Conservation (phyloP, 2,888 invertebrate species). For the Plebejus argus region DNA sequence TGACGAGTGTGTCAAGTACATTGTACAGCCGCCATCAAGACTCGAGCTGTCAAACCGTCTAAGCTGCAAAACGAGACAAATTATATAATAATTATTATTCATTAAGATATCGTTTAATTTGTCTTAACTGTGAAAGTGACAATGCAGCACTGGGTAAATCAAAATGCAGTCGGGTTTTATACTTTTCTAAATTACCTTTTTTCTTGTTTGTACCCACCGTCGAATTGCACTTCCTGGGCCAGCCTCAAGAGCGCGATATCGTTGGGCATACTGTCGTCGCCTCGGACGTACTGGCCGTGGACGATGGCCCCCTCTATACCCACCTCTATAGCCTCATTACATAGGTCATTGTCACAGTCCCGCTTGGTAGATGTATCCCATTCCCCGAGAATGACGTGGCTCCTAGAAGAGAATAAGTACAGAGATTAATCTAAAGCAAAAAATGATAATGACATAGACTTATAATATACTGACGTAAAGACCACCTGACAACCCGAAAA, state of each 20-base stretch:
- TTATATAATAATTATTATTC: no score
- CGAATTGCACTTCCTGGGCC: conserved; percentile 71
- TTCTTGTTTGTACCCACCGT: conserved; percentile 57
- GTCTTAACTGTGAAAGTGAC: no score
- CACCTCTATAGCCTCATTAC: conserved; percentile 82
- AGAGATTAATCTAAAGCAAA: not conserved
- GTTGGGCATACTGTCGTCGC: conserved; percentile 80
- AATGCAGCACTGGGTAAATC: no score
- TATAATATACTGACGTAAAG: no score
- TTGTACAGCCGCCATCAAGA: no score
- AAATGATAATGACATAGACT: not conserved
- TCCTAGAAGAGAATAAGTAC: conserved; percentile 52
- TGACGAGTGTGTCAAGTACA: no score
- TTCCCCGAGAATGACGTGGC: conserved; percentile 83
- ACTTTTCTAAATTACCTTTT: no score
- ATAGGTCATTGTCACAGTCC: conserved; percentile 82
- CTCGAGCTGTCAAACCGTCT: no score
- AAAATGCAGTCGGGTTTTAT: no score
- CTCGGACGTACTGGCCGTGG: conserved; percentile 83
- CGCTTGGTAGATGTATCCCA: conserved; percentile 81
- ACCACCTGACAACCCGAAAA: no score
- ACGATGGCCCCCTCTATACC: conserved; percentile 82
- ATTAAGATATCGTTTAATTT: no score
- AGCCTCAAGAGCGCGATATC: conserved; percentile 88
- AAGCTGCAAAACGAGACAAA: no score